Base-by-base conservation (phyloP, 2,113 vertebrate genomes). In the Uria aalge region DNA sequence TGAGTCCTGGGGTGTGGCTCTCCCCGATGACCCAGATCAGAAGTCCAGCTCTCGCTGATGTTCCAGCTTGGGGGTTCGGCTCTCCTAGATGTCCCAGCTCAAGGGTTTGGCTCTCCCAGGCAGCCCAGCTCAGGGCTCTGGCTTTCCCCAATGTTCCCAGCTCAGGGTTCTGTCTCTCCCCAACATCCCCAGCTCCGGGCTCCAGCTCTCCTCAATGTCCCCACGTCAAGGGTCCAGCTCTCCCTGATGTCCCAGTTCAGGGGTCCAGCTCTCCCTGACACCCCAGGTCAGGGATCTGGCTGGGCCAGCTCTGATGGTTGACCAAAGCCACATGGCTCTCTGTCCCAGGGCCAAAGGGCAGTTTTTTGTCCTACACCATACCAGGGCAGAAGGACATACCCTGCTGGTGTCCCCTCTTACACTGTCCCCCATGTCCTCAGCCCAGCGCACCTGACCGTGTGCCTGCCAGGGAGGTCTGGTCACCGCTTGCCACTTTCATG, bases 1-100 rank as follows among this genome's bases (percentile, higher is more conserved):
- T 99, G 96, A 99, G 99, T 98, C 57, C 36, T 0, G 0, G 19
- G 11, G 19, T 9, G 38, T 5, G 15, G 48, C 45, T 83, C 38
- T 69, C 60, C 36, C 41, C 8, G 11, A 5, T 11, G 19, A 20
- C 32, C 50, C 43, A 27, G n/a, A 20, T 26, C 19, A 2, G 45
- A 4, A 14, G 2, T 77, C 43, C 7, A 9, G 36, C 34, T 85
- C 14, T 53, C 22, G 11, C 40, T 10, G 34, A 4, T 3, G 27
- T 55, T 3, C 40, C 22, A 41, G 29, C 57, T 60, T 18, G 1
- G 67, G 15, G 34, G 8, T 74, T 11, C 4, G 1, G 27, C 45
- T 62, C 21, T 63, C 21, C 43, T 20, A 2, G n/a, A 8, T 16
- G 7, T 72, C 40, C 27, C 52, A 29, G 15, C 29, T 53, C 52